Conservation (phyloP, 2,113 vertebrate genomes). For the Lota lota region DNA sequence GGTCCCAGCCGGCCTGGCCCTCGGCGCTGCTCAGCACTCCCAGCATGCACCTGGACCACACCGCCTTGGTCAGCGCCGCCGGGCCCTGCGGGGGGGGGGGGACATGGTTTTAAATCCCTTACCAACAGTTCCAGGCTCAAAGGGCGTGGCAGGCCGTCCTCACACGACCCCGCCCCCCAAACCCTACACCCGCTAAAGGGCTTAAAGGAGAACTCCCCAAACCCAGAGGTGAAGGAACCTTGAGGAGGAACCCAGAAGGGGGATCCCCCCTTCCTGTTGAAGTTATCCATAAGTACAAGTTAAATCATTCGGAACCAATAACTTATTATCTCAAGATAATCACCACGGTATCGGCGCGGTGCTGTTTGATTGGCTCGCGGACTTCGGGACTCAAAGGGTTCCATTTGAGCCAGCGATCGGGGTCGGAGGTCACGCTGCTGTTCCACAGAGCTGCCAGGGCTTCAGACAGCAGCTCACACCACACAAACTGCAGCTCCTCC, state of each 20-base stretch:
- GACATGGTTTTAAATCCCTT: background rate
- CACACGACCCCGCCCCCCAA: too few relatives aligned
- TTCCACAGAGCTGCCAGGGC: slow-evolving; percentile 83
- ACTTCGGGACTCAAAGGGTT: slow-evolving; percentile 60
- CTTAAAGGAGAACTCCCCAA: too few relatives aligned
- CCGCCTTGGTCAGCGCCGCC: slow-evolving; percentile 80
- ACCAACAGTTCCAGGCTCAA: too few relatives aligned
- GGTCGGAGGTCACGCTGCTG: slow-evolving; percentile 81
- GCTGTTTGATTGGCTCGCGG: slow-evolving; percentile 24
- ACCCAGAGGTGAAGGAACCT: too few relatives aligned
- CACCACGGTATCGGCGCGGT: slow-evolving; percentile 56
- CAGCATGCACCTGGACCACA: slow-evolving; percentile 89
- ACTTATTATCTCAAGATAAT: background rate
- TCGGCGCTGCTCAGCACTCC: slow-evolving; percentile 80
- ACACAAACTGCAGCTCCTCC: slow-evolving; percentile 80
- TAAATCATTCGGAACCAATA: too few relatives aligned
- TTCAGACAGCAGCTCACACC: slow-evolving; percentile 82
- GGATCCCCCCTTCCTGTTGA: too few relatives aligned
- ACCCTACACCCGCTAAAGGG: too few relatives aligned
- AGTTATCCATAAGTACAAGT: too few relatives aligned
- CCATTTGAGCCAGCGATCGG: slow-evolving; percentile 89
- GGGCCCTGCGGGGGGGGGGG: slow-evolving; percentile 79
- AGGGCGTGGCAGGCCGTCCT: too few relatives aligned
- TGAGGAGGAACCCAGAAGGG: too few relatives aligned
- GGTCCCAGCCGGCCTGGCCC: slow-evolving; percentile 78